A percentile compares a stretch with the other conserved stretches of the same genome.
phyloP scores from a whole-genome alignment of 2,888 invertebrate species.

The Luffia ferchaultella region DNA sequence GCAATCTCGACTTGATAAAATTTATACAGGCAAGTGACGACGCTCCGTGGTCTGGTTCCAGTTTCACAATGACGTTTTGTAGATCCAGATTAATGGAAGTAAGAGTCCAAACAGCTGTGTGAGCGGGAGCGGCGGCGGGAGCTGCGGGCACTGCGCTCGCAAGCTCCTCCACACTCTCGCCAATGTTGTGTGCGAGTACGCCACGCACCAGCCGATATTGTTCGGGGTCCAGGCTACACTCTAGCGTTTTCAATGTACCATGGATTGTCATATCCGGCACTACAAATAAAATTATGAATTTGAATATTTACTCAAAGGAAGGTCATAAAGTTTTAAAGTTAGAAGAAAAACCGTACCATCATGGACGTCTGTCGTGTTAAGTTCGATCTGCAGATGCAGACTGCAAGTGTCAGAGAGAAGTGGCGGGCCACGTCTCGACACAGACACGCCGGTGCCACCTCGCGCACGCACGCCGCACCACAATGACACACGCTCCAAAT shows the following conservation, averaged over 20 bases:
- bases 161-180: slow-evolving; percentile 80
- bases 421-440: slow-evolving; percentile 61
- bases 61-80: slow-evolving; percentile 83
- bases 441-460: slow-evolving; percentile 56
- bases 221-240: slow-evolving; percentile 80
- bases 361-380: slow-evolving; percentile 75
- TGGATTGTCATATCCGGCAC: slow-evolving; percentile 86
- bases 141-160: slow-evolving; percentile 16
- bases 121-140: neutral
- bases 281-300: slow-evolving; percentile 22
- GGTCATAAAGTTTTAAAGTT: too few species aligned
- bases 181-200: slow-evolving; percentile 88
- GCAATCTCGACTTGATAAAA: slow-evolving; percentile 89
- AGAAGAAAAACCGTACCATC: slow-evolving; percentile 33
- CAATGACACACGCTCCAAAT: slow-evolving; percentile 79
- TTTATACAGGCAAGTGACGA: slow-evolving; percentile 83
- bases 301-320: too few species aligned
- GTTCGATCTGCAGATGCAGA: slow-evolving; percentile 81
- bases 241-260: slow-evolving; percentile 86
- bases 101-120: slow-evolving; percentile 71
- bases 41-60: slow-evolving; percentile 66
- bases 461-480: slow-evolving; percentile 63
- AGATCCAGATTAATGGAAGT: slow-evolving; percentile 85
- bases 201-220: slow-evolving; percentile 91
- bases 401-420: slow-evolving; percentile 85